A percentile compares a stretch with the other conserved stretches of the same genome.
These are phyloP conservation scores for Aproaerema taeniolella DNA, from an alignment of 2,888 invertebrate genomes.

Conservation along the genomic window DNA sequence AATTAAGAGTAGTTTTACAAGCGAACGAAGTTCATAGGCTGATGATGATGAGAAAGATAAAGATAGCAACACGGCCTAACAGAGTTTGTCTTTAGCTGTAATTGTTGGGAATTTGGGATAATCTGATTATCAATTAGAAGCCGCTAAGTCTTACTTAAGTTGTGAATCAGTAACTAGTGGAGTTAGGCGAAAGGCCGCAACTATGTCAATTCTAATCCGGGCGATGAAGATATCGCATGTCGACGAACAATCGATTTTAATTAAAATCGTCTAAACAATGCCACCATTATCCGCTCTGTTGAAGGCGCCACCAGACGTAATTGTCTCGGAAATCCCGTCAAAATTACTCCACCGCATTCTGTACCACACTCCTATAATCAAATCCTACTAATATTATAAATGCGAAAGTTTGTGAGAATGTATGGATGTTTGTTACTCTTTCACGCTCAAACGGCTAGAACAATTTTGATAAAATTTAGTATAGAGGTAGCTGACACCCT, in stretches of 20 bases:
- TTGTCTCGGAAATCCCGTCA: slow-evolving; percentile 2
- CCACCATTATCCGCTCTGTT: slow-evolving; percentile 36
- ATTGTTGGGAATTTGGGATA: too few species aligned
- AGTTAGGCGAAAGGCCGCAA: slow-evolving; percentile 4
- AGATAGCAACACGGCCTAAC: too few species aligned
- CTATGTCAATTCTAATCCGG: slow-evolving; percentile 30
- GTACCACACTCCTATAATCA: not conserved
- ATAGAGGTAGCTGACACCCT: too few species aligned
- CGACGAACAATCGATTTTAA: slow-evolving; percentile 52
- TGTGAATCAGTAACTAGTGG: slow-evolving; percentile 8
- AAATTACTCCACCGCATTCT: not conserved
- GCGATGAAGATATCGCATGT: slow-evolving; percentile 42
- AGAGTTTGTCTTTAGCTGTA: too few species aligned
- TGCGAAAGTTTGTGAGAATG: too few species aligned
- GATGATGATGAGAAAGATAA: too few species aligned
- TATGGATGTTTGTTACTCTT: too few species aligned
- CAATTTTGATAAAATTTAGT: too few species aligned
- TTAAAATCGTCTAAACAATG: slow-evolving; percentile 59
- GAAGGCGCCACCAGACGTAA: not conserved
- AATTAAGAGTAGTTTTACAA: too few species aligned
- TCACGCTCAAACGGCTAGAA: too few species aligned
- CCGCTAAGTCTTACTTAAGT: slow-evolving; percentile 2
- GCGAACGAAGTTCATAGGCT: too few species aligned
- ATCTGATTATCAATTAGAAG: slow-evolving; percentile 5
- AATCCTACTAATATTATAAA: too few species aligned